A percentile compares a stretch with the other conserved stretches of the same genome.
These are phyloP conservation scores for Adineta ricciae DNA, from an alignment of 2,888 invertebrate genomes.

Conservation along the genomic window DNA sequence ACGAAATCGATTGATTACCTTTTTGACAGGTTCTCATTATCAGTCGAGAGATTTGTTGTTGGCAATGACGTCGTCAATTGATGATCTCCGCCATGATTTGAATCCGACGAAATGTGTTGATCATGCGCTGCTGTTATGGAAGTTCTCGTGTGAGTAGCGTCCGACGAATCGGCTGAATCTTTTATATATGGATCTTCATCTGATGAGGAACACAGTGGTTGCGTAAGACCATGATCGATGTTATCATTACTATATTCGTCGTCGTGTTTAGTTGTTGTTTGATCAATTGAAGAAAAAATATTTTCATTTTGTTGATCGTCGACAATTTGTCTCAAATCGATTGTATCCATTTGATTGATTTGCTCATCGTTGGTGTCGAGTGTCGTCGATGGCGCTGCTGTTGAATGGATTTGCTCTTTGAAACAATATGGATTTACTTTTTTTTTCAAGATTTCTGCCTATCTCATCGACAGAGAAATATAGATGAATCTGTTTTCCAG, in stretches of 20 bases:
- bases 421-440: constrained; percentile 2
- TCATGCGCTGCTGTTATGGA: background rate
- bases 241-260: background rate
- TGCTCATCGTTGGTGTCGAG: background rate
- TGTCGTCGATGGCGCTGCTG: background rate
- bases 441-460: background rate
- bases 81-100: background rate
- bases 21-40: background rate
- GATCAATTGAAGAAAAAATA: background rate
- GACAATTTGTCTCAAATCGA: background rate
- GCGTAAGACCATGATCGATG: background rate
- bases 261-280: background rate
- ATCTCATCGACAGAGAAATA: too few relatives aligned
- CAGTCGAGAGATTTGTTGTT: background rate
- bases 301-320: background rate
- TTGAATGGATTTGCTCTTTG: background rate
- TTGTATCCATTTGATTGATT: background rate
- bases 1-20: constrained; percentile 13
- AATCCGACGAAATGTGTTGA: background rate
- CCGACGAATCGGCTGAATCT: background rate
- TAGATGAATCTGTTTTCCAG: too few relatives aligned
- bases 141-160: background rate
- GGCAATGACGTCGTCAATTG: background rate
- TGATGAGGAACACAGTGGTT: background rate
- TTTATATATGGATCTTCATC: background rate